Evolutionary conservation across 2,113 vertebrate genomes (phyloP), one percentile per base, ranked within the genome.

Genomic region (Hoplias malabaricus): DNA sequence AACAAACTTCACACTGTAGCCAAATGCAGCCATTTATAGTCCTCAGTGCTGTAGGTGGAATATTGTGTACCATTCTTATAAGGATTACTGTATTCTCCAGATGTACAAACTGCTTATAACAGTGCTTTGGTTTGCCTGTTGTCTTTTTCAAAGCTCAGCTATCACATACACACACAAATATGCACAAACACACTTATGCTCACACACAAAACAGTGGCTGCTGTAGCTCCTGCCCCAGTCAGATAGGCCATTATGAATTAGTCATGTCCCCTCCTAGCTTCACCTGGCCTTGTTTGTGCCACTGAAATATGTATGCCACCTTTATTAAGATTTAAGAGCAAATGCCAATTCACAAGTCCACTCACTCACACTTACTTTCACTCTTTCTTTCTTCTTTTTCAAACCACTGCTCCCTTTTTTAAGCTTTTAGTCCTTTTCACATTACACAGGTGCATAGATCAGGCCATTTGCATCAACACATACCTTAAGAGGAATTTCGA

Each of bases 251-350:
- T 50, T 81, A 89, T 89, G 57, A 90, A 90, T 91, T 85, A 90
- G 78, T 88, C 76, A 88, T 87, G 57, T 21, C 56, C 31, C 66
- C 12, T 78, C 25, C 59, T 71, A 74, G 82, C 42, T 84, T 86
- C 82, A 80, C 82, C 83, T 83, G 80, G 59, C 11, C 82, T 65
- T 85, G 84, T 87, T 89, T 85, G 87, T 71, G 8, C 4, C 2
- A 13, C 79, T 90, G 81, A 88, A 90, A 87, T 80, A 88, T 91
- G 81, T 78, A 91, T 88, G 80, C 1, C 48, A 25, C n/a, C 84
- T 88, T 86, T 80, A 86, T 90, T 87, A 85, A 88, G 82, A 84
- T 89, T 85, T 86, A 83, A 87, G 84, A 40, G 53, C 13, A 0
- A 50, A 67, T 70, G 31, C 62, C n/a, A 43, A 43, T 31, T 46